A percentile compares a stretch with the other conserved stretches of the same genome.
Conservation (phyloP, 2,888 invertebrate genomes). For the Drosophila kuntzei region DNA sequence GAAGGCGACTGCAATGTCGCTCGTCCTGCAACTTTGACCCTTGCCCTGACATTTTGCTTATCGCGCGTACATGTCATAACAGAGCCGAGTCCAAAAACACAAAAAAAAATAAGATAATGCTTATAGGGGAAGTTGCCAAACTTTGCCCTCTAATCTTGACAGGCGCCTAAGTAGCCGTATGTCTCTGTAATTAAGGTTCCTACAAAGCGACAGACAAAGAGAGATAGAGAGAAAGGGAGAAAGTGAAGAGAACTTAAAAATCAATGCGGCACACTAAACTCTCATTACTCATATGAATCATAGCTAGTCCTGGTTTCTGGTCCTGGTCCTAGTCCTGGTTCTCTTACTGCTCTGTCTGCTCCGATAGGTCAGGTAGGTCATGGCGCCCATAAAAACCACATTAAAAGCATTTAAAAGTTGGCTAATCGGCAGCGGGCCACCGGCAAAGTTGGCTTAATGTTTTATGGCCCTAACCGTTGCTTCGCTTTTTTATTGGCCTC, state of each 20-base stretch:
- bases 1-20: constrained; percentile 33
- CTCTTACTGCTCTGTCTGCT: neutral
- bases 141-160: constrained; percentile 65
- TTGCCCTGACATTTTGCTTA: constrained; percentile 74
- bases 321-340: neutral
- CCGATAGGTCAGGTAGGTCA: constrained; percentile 38
- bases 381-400: constrained; percentile 68
- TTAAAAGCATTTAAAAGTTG: constrained; percentile 79
- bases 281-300: constrained; percentile 75
- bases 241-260: constrained; percentile 57
- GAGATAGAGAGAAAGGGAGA: neutral
- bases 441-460: constrained; percentile 64
- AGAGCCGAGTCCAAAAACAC: constrained; percentile 40
- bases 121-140: constrained; percentile 49
- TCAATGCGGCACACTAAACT: constrained; percentile 72
- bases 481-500: constrained; percentile 57
- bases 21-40: constrained; percentile 69
- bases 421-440: constrained; percentile 63
- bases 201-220: neutral
- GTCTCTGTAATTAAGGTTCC: constrained; percentile 64
- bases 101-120: constrained; percentile 19
- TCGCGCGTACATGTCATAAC: constrained; percentile 75
- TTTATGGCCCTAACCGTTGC: constrained; percentile 56
- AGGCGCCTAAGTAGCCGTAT: constrained; percentile 50
- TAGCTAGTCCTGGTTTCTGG: constrained; percentile 5